Conservation (phyloP, 2,888 invertebrate genomes). For the Exephanes ischioxanthus region DNA sequence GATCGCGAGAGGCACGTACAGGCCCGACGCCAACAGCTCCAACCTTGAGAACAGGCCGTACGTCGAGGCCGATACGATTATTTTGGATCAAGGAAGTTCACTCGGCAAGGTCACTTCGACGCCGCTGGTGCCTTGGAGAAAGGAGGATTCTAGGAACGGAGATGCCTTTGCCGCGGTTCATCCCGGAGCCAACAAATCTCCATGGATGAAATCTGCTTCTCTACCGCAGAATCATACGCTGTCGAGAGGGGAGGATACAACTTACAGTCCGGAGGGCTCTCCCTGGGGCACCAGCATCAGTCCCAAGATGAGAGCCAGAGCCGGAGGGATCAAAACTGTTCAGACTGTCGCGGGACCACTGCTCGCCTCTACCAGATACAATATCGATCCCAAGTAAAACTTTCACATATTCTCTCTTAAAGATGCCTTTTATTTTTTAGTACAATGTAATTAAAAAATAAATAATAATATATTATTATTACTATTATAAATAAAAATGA, state of each 20-base stretch:
- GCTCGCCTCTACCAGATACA: slow-evolving; percentile 85
- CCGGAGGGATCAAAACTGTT: slow-evolving; percentile 76
- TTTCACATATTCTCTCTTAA: not conserved
- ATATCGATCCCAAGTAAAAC: slow-evolving; percentile 85
- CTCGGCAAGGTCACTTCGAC: slow-evolving; percentile 75
- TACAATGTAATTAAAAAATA: not conserved
- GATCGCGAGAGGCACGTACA: slow-evolving; percentile 66
- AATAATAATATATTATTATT: not conserved
- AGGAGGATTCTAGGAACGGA: slow-evolving; percentile 72
- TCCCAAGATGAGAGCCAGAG: slow-evolving; percentile 78
- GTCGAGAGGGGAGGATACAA: slow-evolving; percentile 69
- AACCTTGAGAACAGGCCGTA: slow-evolving; percentile 55
- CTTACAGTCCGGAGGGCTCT: slow-evolving; percentile 74
- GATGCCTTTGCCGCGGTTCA: slow-evolving; percentile 44
- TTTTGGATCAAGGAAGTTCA: slow-evolving; percentile 49
- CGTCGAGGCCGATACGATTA: slow-evolving; percentile 39
- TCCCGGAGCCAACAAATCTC: not conserved
- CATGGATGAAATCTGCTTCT: slow-evolving; percentile 60
- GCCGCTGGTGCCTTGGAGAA: slow-evolving; percentile 70
- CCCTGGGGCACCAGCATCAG: slow-evolving; percentile 79
- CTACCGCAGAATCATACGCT: slow-evolving; percentile 61
- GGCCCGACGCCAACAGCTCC: slow-evolving; percentile 7
- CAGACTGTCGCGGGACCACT: slow-evolving; percentile 84
- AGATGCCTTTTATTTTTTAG: not conserved
- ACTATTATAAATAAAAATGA: too few species aligned